Base-by-base conservation (phyloP, 2,113 vertebrate genomes). In the Leptocoma aspasia region DNA sequence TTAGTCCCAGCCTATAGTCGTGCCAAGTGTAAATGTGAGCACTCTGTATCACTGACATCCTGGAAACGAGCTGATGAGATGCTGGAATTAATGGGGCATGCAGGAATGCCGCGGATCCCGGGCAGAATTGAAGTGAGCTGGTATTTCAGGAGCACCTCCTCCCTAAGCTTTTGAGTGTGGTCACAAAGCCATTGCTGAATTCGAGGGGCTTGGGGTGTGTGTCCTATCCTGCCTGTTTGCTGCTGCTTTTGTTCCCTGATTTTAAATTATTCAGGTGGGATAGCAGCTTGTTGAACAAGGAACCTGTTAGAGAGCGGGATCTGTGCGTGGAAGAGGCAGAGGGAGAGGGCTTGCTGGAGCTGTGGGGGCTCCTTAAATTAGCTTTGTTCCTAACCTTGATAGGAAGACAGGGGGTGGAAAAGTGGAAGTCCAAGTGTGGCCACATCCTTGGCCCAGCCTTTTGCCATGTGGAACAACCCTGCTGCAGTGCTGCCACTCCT, bases 391-490 rank as follows among this genome's bases (percentile, higher is more conserved):
- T 60, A 61, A 72, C n/a, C 37, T 54, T n/a, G 41, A 24, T 19
- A 11, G 0, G 2, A 79, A 35, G 28, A n/a, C 1, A 1, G 33
- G 14, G 21, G 14, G 21, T 60, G 31, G 56, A 44, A 73, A 44
- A n/a, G 42, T 13, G 13, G 18, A 47, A 27, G 13, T 44, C 27
- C 45, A 21, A 11, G 41, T 10, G 19, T 42, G 30, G n/a, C 35
- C 21, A 11, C 28, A 13, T 73, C 71, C 26, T 70, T 18, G 57
- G 26, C 24, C 7, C 16, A 20, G 45, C 20, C 10, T 76, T 60
- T 35, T 26, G 45, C 52, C 31, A 1, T 44, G 31, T 37, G 44
- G n/a, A 88, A 2, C 11, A 18, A 1, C 3, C 2, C 44, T 22
- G 11, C 52, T 70, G 60, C 35, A 9, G 44, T 5, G 21, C 60